Conservation (phyloP, 2,797 vertebrate genomes). For the Dicrostonyx torquatus region DNA sequence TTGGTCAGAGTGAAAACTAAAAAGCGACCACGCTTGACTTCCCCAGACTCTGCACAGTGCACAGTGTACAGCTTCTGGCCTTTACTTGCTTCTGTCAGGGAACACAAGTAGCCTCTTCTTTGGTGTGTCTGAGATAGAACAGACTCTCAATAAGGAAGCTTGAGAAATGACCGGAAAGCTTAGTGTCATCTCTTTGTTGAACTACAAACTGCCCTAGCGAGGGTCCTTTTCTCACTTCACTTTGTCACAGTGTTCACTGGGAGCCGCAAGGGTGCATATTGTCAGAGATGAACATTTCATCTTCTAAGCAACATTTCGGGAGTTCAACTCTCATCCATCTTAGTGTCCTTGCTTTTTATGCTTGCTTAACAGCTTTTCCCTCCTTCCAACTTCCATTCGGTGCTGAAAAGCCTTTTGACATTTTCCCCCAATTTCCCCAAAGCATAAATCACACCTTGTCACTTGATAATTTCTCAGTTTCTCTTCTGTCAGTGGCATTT, state of each 20-base stretch:
- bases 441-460: slow-evolving; percentile 21
- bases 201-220: background rate
- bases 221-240: background rate
- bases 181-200: background rate
- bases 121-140: background rate
- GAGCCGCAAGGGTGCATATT: background rate
- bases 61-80: background rate
- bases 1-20: background rate
- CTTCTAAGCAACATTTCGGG: slow-evolving; percentile 15
- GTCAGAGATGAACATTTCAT: background rate
- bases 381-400: slow-evolving; percentile 21
- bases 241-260: background rate
- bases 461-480: background rate
- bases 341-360: background rate
- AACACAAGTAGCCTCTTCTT: background rate
- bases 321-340: background rate
- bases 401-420: background rate
- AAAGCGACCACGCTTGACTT: background rate
- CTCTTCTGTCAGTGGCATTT: background rate
- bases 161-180: background rate
- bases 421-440: background rate
- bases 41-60: background rate
- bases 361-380: background rate
- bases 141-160: background rate
- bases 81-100: background rate